Base-by-base conservation (phyloP, 2,797 vertebrate genomes). In the Phoeniculus purpureus region DNA sequence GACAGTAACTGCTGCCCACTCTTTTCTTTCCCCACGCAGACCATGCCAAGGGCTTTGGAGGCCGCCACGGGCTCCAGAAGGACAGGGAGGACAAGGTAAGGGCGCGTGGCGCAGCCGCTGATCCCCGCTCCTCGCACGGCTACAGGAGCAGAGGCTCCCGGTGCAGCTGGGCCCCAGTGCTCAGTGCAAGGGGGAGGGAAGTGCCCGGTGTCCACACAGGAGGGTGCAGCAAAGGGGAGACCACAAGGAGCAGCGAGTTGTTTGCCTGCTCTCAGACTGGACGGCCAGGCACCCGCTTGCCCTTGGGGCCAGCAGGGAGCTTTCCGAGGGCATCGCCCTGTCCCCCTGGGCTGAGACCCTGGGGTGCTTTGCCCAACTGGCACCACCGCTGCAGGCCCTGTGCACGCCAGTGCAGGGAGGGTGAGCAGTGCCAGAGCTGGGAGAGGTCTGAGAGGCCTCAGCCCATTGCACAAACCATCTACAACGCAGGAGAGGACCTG, bases 61-160 rank as follows among this genome's bases (percentile, higher is more conserved):
- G 99, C 52, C 98, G 96, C 15, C 99, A 98, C 4, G 99, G 99
- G 31, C 97, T 99, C 21, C 98, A 99, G 97, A 93, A 97, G 58
- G 99, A 99, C 95, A 98, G 98, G 81, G 97, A 99, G 96, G 99
- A 99, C 95, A 99, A 99, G 98, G 99, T 99, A 96, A 96, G 82
- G 55, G 26, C 51, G 15, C 54, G 22, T 43, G 27, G 52, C 73
- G 50, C 37, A 86, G 32, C 54, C 55, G 15, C 48, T 64, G 3
- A 52, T 50, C 26, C 4, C 37, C 66, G 25, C 34, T 40, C 52
- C 58, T 59, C 45, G 55, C 25, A 25, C 26, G 48, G 56, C 34
- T 76, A 40, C 40, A 50, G 31, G 67, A 56, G n/a, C 22, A 67
- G 62, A 32, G 34, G 13, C 37, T 60, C 48, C n/a, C 34, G 10